These are phyloP conservation scores for Halocaridina rubra DNA, from an alignment of 2,888 invertebrate species.

Conservation along the genomic window DNA sequence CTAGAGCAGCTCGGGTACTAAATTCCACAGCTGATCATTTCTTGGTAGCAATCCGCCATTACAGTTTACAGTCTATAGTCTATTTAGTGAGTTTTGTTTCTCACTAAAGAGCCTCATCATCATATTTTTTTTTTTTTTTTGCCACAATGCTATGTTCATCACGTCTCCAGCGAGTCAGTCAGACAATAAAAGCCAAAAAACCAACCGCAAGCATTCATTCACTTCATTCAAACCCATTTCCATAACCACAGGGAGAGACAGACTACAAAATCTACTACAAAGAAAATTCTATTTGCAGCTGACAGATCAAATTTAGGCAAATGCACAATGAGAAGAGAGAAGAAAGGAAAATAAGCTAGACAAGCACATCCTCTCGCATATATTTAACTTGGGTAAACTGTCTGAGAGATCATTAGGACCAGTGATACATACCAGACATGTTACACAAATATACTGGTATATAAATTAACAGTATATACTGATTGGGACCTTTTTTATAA, in stretches of 20 bases:
- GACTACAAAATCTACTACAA: no score
- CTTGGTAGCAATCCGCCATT: conserved; percentile 58
- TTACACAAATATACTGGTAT: no score
- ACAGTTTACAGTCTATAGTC: conserved; percentile 55
- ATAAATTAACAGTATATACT: no score
- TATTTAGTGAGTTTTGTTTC: conserved; percentile 55
- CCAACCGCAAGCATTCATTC: no score
- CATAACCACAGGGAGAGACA: no score
- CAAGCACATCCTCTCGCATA: background rate
- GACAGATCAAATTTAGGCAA: no score
- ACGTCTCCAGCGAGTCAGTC: conserved; percentile 36
- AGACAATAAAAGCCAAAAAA: conserved; percentile 10
- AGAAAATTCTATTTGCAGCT: no score
- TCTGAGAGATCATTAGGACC: conserved; percentile 26
- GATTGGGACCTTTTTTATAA: no score
- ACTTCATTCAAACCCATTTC: no score
- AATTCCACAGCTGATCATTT: conserved; percentile 58
- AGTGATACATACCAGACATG: conserved; percentile 31
- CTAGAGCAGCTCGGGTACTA: conserved; percentile 59
- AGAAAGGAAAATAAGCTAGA: background rate
- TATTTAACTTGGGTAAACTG: conserved; percentile 16
- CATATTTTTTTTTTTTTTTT: no score
- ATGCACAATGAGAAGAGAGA: background rate
- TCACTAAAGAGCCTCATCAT: conserved; percentile 55
- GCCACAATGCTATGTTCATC: conserved; percentile 42